Base-by-base conservation (phyloP, 2,888 invertebrate species). In the Lithodes maja region DNA sequence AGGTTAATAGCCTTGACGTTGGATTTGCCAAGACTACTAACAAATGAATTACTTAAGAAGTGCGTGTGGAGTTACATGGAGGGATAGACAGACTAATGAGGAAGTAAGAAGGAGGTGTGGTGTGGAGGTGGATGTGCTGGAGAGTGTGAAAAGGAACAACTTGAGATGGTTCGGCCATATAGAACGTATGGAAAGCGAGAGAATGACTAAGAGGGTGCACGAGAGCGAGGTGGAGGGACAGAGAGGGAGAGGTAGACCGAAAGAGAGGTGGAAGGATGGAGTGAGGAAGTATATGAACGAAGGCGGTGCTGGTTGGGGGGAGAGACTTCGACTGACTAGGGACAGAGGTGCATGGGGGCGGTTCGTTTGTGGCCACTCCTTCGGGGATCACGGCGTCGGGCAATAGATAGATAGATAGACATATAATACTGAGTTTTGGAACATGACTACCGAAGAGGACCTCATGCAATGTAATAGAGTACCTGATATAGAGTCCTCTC, bases 181-280 rank as follows among this genome's bases (percentile, higher is more conserved):
- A 12, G 12, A 61, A 12, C 5, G 61, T 7, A 61, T 61, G 61
- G 61, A 61, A 12, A 61, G 12, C 12, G 61, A 61, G 12, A 61
- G 61, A 61, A 5, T 61, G 61, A 61, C 61, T 61, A 61, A 61
- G 61, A 61, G 61, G 61, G 61, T 61, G 61, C 12, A 61, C 12
- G 61, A 7, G 12, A 12, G 61, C 12, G 61, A 61, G 61, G 61
- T 61, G 61, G 61, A 61, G 61, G 61, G 61, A 61, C 7, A 12
- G 61, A 61, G 61, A 61, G 61, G 61, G 61, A 61, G 61, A 61
- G 61, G 61, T 61, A n/a, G n/a, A n/a, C n/a, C n/a, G n/a, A n/a
- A n/a, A n/a, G 61, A 61, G 61, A 61, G 61, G 61, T 61, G 61
- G 61, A 61, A 12, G 61, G 61, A 61, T 61, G 61, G 61, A 61